A percentile compares a stretch with the other conserved stretches of the same genome.
Evolutionary conservation across 2,797 vertebrate genomes (phyloP).

Genomic region (Falco concolor): DNA sequence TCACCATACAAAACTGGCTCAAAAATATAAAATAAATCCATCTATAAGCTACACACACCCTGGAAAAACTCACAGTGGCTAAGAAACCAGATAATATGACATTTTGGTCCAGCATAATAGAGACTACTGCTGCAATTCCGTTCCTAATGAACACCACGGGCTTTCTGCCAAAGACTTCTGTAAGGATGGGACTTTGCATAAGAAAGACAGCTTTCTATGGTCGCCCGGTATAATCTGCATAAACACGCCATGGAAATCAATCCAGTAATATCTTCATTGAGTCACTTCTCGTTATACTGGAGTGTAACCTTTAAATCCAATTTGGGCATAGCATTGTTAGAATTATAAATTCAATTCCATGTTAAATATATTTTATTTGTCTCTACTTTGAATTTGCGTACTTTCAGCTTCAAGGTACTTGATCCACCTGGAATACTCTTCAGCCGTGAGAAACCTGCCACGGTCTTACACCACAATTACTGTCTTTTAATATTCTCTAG

Average conservation of each 20-base stretch:
- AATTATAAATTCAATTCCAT: not conserved
- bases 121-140: not conserved
- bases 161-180: not conserved
- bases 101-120: not conserved
- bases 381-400: not conserved
- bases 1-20: not conserved
- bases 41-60: not conserved
- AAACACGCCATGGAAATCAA: not conserved
- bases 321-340: not conserved
- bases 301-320: not conserved
- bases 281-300: not conserved
- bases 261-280: not conserved
- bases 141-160: not conserved
- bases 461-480: not conserved
- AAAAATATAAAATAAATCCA: not conserved
- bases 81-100: not conserved
- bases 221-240: not conserved
- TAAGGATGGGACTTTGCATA: not conserved
- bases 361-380: not conserved
- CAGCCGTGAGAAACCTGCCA: not conserved
- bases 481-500: not conserved
- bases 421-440: not conserved
- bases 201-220: not conserved
- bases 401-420: not conserved
- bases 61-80: not conserved